Base-by-base conservation (phyloP, 1,140 invertebrate species). In the Drosophila santomea region DNA sequence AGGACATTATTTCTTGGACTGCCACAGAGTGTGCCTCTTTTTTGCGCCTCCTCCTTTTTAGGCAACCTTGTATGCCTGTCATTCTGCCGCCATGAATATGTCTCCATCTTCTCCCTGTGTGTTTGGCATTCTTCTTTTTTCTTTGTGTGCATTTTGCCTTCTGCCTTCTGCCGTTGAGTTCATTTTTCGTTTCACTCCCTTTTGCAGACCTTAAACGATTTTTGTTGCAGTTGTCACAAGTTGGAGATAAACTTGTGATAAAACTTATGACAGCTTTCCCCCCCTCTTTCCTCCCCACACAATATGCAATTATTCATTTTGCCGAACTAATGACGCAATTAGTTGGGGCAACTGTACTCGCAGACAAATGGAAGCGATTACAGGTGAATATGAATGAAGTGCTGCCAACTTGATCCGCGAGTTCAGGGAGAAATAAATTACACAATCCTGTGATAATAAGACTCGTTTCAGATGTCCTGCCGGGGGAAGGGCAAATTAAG, bases 1-100 rank as follows among this genome's bases (percentile, higher is more conserved):
- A 80, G 83, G 83, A 80, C 84, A 88, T 88, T 89, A 80, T 88
- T 80, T 63, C 73, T 76, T 71, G 47, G 35, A 64, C 56, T 28
- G 17, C 63, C 63, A 47, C 43, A 35, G 23, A 32, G 43, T 7
- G 17, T 5, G 20, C 17, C 35, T 12, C 17, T 38, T 66, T 48
- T 67, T 23, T 47, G 11, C n/a, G 11, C 51, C 50, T 4, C 23
- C 57, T 64, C 32, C 48, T 58, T 83, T 78, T 82, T 83, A 83
- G 80, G 52, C 45, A 74, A 43, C 54, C 74, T 57, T 82, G 48
- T 66, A 63, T 63, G 74, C 50, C 45, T 78, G 83, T 78, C 82
- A 85, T 80, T 55, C 63, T 48, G 66, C 64, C 71, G 78, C 68
- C 74, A 71, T 74, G 74, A 85, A 81, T 81, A 76, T 76, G 74